Base-by-base conservation (phyloP, 2,113 vertebrate genomes). In the Actinemys pallida region DNA sequence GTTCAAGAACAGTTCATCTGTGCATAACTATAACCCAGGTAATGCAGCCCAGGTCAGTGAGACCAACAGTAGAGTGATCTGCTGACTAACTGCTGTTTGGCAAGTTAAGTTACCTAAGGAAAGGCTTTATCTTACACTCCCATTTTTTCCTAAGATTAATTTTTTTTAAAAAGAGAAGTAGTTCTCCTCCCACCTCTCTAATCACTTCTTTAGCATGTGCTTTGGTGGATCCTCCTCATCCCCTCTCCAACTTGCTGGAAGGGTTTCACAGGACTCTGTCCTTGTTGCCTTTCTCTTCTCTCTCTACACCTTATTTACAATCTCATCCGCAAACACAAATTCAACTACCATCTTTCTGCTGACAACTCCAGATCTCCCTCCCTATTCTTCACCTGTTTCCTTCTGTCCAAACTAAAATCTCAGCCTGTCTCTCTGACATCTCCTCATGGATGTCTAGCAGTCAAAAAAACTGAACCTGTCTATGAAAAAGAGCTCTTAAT, bases 81-180 rank as follows among this genome's bases (percentile, higher is more conserved):
- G 84, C 88, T 96, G 93, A 96, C 90, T 93, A 93, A 97, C 92
- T 97, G 76, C 81, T 91, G 6, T 4, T n/a, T 92, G 93, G 87
- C 85, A 96, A 96, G 90, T 96, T 93, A 96, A 92, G 56, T n/a
- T 91, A 83, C 88, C 92, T 90, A 93, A 31, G 42, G 83, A 94
- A 93, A 96, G 82, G 88, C 78, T 95, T 97, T 90, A 95, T 94
- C 81, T 91, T 88, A 45, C 94, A 93, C 89, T 88, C 81, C 86
- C 95, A 96, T 94, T 95, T 96, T 97, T 87, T 91, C 83, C 96
- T 96, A 57, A 31, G 20, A n/a, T 9, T 90, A 90, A 92, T 96
- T 94, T 91, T 84, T 79, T 84, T 84, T 89, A 89, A 69, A 84
- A 59, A 90, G 85, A 91, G 92, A 95, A 87, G 78, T 62, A 94